Conservation (phyloP, 2,888 invertebrate species). For the Ennomos erosarius region DNA sequence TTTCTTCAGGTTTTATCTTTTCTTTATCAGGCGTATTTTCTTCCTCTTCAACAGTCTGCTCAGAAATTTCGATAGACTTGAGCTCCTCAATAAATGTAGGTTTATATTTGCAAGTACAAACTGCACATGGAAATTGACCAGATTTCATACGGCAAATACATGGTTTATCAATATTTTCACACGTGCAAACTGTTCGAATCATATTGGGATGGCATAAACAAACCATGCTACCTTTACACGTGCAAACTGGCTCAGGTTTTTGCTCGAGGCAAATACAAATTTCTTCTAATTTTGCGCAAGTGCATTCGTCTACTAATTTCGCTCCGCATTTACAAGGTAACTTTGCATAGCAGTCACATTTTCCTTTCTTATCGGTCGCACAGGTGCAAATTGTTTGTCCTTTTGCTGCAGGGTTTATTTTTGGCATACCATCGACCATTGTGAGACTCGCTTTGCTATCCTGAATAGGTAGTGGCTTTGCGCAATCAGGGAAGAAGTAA, state of each 20-base stretch:
- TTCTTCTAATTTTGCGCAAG: conserved; percentile 56
- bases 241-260: conserved; percentile 57
- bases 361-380: conserved; percentile 53
- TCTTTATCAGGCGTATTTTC: conserved; percentile 24
- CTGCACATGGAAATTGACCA: conserved; percentile 60
- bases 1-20: conserved; percentile 5
- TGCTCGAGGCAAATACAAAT: conserved; percentile 67
- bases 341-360: conserved; percentile 64
- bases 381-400: conserved; percentile 59
- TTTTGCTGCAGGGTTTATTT: conserved; percentile 58
- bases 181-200: conserved; percentile 60
- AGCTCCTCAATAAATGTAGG: conserved; percentile 43
- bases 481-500: conserved; percentile 78
- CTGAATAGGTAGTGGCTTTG: conserved; percentile 51
- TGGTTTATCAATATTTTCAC: conserved; percentile 65
- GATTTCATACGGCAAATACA: conserved; percentile 61
- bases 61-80: conserved; percentile 33
- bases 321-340: conserved; percentile 72
- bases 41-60: conserved; percentile 31
- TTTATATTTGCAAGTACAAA: conserved; percentile 66
- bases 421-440: conserved; percentile 68
- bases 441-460: conserved; percentile 66
- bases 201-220: conserved; percentile 67
- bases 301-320: conserved; percentile 59
- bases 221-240: conserved; percentile 58